phyloP scores from a whole-genome alignment of 2,888 invertebrate genomes.

The Lepas anatifera region DNA sequence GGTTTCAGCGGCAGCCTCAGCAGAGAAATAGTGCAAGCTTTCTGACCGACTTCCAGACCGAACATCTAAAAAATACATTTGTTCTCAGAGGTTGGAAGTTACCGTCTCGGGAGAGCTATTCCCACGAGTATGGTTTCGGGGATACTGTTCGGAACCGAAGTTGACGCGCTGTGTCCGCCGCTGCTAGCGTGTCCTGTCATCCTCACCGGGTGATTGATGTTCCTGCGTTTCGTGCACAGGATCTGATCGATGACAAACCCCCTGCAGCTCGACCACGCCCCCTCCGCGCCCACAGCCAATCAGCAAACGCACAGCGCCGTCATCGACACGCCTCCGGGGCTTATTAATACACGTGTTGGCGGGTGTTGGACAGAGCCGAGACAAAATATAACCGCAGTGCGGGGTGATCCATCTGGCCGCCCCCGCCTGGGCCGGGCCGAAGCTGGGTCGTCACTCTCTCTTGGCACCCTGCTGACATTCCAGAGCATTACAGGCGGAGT shows the following conservation, averaged over 20 bases:
- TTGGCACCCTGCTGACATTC: not conserved
- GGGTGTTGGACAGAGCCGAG: not conserved
- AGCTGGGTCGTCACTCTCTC: not conserved
- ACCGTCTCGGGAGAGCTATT: too few relatives aligned
- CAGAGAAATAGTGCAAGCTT: too few relatives aligned
- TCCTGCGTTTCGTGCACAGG: not conserved
- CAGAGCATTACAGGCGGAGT: not conserved
- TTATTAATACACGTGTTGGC: not conserved
- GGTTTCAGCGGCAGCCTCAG: too few relatives aligned
- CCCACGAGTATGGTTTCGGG: too few relatives aligned
- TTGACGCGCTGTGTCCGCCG: too few relatives aligned
- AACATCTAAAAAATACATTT: too few relatives aligned
- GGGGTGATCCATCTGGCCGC: not conserved
- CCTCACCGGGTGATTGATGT: not conserved
- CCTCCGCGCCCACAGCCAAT: not conserved
- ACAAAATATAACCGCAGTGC: not conserved
- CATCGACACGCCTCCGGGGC: constrained; percentile 1
- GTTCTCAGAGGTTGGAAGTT: too few relatives aligned
- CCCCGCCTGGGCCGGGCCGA: not conserved
- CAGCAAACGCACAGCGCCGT: not conserved
- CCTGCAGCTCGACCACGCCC: not conserved
- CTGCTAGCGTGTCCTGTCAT: too few relatives aligned
- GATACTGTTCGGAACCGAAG: too few relatives aligned
- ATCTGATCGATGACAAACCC: not conserved
- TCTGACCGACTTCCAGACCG: too few relatives aligned